Conservation (phyloP, 1,140 invertebrate genomes). For the Apis florea region DNA sequence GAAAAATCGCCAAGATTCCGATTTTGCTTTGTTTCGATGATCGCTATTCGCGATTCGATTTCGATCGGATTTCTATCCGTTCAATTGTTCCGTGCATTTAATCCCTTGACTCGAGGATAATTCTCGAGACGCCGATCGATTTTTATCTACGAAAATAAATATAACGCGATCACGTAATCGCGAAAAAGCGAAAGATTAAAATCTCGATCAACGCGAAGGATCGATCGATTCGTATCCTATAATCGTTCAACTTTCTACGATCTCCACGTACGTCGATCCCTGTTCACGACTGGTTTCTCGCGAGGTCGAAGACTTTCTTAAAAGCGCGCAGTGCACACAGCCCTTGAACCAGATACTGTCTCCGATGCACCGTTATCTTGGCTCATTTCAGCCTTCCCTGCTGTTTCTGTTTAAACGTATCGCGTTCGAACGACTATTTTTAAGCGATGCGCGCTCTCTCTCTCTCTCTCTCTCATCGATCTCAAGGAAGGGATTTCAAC, state of each 20-base stretch:
- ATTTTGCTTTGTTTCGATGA: not conserved
- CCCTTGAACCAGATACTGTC: conserved; percentile 45
- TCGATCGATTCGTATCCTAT: not conserved
- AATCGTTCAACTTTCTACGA: not conserved
- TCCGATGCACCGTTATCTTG: conserved; percentile 39
- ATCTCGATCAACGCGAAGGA: too few species aligned
- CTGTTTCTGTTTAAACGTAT: too few species aligned
- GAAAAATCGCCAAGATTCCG: not conserved
- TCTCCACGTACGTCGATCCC: not conserved
- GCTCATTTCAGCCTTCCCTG: conserved; percentile 16
- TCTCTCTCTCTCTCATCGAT: conserved; percentile 45
- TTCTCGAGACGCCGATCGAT: too few species aligned
- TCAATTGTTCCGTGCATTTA: too few species aligned
- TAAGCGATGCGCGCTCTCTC: conserved; percentile 32
- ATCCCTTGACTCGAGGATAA: too few species aligned
- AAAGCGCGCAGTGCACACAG: conserved; percentile 21
- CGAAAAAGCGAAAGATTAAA: too few species aligned
- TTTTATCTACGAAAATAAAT: too few species aligned
- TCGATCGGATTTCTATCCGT: too few species aligned
- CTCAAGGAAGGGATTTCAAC: not conserved
- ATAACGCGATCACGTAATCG: too few species aligned
- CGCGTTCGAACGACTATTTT: conserved; percentile 34
- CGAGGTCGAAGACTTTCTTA: conserved; percentile 44
- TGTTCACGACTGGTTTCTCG: not conserved
- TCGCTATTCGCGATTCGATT: not conserved